phyloP scores from a whole-genome alignment of 2,888 invertebrate species.

The Leptogaster cylindrica region DNA sequence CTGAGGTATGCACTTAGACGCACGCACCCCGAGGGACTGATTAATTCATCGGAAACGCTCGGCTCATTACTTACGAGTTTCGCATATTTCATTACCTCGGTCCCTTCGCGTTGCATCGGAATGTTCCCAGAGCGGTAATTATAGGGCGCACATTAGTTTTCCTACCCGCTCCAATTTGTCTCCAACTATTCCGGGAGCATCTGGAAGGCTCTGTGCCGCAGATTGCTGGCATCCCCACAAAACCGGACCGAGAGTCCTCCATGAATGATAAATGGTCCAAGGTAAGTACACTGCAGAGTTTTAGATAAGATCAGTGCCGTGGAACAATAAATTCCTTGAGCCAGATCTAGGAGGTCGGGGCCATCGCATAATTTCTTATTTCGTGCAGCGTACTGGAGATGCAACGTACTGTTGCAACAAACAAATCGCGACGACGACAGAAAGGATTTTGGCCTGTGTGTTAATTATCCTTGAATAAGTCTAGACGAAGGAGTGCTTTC shows the following conservation, averaged over 20 bases:
- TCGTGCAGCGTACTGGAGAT: conserved; percentile 14
- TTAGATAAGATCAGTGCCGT: conserved; percentile 6
- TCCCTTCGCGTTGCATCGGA: neutral
- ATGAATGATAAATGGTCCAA: neutral
- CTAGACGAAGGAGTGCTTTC: conserved; percentile 30
- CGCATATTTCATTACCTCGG: conserved; percentile 10
- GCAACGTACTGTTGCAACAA: neutral
- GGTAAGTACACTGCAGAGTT: neutral
- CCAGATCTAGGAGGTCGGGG: conserved; percentile 35
- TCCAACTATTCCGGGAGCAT: conserved; percentile 6
- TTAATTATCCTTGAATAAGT: conserved; percentile 20
- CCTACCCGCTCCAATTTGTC: conserved; percentile 26
- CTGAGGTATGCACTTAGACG: conserved; percentile 5
- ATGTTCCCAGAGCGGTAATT: neutral
- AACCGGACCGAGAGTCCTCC: neutral
- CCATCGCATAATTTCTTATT: conserved; percentile 35
- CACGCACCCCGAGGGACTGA: conserved; percentile 15
- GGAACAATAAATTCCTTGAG: conserved; percentile 40
- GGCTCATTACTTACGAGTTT: conserved; percentile 13
- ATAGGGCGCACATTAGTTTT: conserved; percentile 23
- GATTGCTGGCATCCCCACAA: neutral
- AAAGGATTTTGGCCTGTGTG: neutral
- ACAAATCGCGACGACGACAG: neutral
- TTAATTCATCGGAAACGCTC: conserved; percentile 29
- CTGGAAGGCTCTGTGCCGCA: neutral